Evolutionary conservation across 2,797 vertebrate species (phyloP).

Genomic region (Xyrichtys novacula): DNA sequence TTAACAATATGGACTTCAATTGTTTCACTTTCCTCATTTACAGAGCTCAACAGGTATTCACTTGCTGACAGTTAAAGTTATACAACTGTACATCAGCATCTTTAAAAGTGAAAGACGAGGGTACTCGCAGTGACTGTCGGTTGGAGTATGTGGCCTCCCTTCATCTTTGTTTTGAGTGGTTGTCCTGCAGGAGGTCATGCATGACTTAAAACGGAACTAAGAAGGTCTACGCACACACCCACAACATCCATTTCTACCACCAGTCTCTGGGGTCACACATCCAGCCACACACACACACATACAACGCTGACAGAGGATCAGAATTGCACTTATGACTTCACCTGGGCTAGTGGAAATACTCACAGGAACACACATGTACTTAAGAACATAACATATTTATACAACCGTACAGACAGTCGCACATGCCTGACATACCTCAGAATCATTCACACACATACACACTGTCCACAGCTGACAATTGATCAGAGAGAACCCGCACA

Average conservation of each 20-base stretch:
- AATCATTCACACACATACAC: conserved; percentile 47
- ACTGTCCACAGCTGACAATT: conserved; percentile 66
- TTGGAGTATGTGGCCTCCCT: conserved; percentile 30
- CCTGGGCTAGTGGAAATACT: conserved; percentile 18
- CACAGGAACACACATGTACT: conserved; percentile 6
- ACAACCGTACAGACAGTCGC: conserved; percentile 24
- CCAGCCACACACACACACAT: conserved; percentile 33
- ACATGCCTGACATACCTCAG: conserved; percentile 61
- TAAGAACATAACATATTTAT: conserved; percentile 28
- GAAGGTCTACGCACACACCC: neutral
- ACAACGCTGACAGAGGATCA: conserved; percentile 33
- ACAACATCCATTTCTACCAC: neutral
- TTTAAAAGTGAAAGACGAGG: conserved; percentile 2
- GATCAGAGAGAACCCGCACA: conserved; percentile 68
- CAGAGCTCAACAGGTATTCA: neutral
- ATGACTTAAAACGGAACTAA: conserved; percentile 48
- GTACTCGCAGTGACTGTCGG: conserved; percentile 34
- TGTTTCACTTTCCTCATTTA: neutral
- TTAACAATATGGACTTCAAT: no score
- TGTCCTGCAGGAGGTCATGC: conserved; percentile 49
- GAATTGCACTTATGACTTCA: conserved; percentile 22
- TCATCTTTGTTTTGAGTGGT: conserved; percentile 46
- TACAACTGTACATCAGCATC: conserved; percentile 17
- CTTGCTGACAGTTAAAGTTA: conserved; percentile 6
- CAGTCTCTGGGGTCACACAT: conserved; percentile 19